These are phyloP conservation scores for Sparus aurata DNA, from an alignment of 2,797 vertebrate genomes.

Conservation along the genomic window DNA sequence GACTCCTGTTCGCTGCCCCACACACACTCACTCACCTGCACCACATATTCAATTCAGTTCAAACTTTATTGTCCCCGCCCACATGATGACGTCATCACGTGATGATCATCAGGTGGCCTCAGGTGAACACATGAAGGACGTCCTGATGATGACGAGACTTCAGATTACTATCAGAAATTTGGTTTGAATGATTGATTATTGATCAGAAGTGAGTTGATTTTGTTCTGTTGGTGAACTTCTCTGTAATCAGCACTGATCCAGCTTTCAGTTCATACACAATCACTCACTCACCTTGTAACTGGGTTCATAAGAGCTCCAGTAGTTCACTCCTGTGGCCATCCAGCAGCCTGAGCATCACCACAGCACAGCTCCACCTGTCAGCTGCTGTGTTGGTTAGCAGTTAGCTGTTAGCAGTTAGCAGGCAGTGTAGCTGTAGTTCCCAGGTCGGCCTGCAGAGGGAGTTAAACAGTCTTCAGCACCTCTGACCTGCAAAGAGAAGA, in stretches of 20 bases:
- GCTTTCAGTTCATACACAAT: no score
- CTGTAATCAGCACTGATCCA: no score
- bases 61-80: background rate
- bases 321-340: constrained; percentile 77
- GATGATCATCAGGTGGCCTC: no score
- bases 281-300: constrained; percentile 45
- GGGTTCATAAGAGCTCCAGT: constrained; percentile 77
- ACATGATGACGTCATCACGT: no score
- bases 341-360: constrained; percentile 34
- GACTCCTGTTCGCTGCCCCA: constrained; percentile 68
- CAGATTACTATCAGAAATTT: no score
- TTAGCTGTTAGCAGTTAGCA: background rate
- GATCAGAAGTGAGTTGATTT: no score
- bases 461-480: constrained; percentile 35
- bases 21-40: constrained; percentile 60
- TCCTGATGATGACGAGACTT: no score
- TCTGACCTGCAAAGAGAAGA: constrained; percentile 54
- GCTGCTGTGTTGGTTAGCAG: background rate
- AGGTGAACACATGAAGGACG: no score
- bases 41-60: background rate
- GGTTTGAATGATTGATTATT: no score
- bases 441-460: constrained; percentile 44
- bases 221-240: no score
- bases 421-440: constrained; percentile 19
- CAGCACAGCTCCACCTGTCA: background rate